These are phyloP conservation scores for Pterocles orientalis DNA, from an alignment of 2,113 vertebrate genomes.

Conservation along the genomic window DNA sequence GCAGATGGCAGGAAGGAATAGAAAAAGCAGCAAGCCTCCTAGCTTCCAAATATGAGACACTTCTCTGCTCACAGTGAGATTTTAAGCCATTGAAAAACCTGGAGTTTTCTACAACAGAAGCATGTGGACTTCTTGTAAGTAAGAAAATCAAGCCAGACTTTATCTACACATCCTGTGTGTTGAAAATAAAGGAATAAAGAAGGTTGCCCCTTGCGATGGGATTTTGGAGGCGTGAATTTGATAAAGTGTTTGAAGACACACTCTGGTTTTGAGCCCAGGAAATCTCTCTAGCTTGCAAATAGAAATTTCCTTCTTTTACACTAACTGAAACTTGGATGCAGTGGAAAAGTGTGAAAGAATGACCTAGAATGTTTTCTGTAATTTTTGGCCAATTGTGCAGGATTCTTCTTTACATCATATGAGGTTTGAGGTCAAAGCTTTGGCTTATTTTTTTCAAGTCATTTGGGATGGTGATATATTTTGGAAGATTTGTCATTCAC, in stretches of 20 bases:
- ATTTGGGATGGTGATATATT: neutral
- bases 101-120: neutral
- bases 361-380: neutral
- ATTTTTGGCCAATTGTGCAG: neutral
- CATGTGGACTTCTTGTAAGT: accelerated
- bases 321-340: neutral
- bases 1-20: slow-evolving; percentile 41
- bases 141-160: neutral
- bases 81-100: neutral
- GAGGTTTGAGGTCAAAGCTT: neutral
- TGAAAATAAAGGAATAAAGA: neutral
- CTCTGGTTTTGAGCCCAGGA: neutral
- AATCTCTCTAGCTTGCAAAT: neutral
- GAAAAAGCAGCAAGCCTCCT: neutral
- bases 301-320: neutral
- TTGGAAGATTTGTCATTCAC: neutral
- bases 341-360: neutral
- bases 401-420: neutral
- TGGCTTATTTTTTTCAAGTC: neutral
- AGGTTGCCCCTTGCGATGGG: neutral
- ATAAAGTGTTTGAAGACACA: neutral
- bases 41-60: neutral
- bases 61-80: neutral
- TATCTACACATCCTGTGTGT: neutral
- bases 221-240: neutral